Percentiles rank a stretch among this genome's conserved stretches.
phyloP scores from a whole-genome alignment of 2,797 vertebrate genomes.

The Anguilla marmorata region DNA sequence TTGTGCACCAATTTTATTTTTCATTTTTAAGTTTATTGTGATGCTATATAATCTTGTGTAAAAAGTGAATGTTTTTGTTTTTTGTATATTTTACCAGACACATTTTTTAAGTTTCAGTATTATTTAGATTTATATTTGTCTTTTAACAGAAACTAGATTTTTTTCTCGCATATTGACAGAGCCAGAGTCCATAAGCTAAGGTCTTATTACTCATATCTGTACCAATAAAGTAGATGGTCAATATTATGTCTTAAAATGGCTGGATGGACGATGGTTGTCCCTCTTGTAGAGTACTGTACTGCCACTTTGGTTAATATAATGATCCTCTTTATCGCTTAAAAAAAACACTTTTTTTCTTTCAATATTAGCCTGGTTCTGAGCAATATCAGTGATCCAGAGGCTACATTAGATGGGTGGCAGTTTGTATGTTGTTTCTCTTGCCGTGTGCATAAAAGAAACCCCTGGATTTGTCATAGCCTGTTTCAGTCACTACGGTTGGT shows the following conservation, averaged over 20 bases:
- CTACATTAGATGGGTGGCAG: neutral
- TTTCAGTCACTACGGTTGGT: neutral
- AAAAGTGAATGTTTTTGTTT: constrained; percentile 54
- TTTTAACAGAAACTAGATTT: constrained; percentile 50
- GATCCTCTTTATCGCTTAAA: constrained; percentile 30
- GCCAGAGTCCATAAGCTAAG: constrained; percentile 58
- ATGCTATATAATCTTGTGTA: constrained; percentile 69
- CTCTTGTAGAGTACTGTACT: constrained; percentile 29
- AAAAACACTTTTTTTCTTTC: neutral
- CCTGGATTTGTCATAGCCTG: neutral
- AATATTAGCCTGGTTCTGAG: neutral
- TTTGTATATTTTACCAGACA: constrained; percentile 63
- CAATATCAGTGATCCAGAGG: neutral
- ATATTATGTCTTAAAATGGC: constrained; percentile 51
- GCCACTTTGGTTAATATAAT: constrained; percentile 28
- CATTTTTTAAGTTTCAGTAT: constrained; percentile 74
- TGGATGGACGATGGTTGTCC: constrained; percentile 23
- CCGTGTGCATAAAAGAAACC: neutral
- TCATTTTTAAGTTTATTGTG: constrained; percentile 58
- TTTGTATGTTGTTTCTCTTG: neutral
- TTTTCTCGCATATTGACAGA: constrained; percentile 61
- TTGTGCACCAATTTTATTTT: constrained; percentile 53
- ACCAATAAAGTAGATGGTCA: constrained; percentile 58
- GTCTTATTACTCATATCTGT: constrained; percentile 70
- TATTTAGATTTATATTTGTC: constrained; percentile 56